These are phyloP conservation scores for Heliothis virescens DNA, from an alignment of 1,140 invertebrate genomes.

Conservation along the genomic window DNA sequence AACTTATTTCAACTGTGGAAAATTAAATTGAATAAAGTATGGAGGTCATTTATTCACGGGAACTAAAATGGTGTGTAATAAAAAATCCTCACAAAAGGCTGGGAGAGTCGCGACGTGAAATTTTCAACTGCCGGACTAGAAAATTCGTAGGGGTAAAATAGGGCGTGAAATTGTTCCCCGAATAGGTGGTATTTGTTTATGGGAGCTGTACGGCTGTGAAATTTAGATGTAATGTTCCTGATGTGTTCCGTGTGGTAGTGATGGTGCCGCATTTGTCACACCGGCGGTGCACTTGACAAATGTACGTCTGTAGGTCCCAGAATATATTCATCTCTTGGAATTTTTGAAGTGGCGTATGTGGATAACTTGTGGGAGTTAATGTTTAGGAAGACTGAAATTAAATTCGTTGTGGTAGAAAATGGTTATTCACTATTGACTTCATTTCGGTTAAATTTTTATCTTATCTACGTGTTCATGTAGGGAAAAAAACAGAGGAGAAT, in stretches of 20 bases:
- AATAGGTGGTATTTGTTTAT: conserved; percentile 80
- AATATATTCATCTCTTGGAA: conserved; percentile 31
- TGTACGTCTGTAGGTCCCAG: conserved; percentile 51
- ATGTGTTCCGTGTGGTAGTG: conserved; percentile 59
- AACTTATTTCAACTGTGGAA: conserved; percentile 27
- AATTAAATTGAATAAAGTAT: conserved; percentile 69
- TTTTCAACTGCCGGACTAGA: conserved; percentile 73
- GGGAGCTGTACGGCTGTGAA: conserved; percentile 67
- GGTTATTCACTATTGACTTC: too few species aligned
- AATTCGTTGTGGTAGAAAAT: too few species aligned
- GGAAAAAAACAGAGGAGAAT: background rate
- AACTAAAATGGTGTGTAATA: conserved; percentile 70
- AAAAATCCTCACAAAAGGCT: conserved; percentile 71
- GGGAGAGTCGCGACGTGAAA: conserved; percentile 64
- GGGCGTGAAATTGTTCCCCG: conserved; percentile 78
- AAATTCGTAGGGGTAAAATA: conserved; percentile 80
- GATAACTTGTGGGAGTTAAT: background rate
- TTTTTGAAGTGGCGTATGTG: background rate
- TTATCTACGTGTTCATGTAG: background rate
- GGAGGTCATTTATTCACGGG: conserved; percentile 47
- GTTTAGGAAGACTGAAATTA: too few species aligned
- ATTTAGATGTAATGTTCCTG: conserved; percentile 71
- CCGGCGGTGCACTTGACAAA: conserved; percentile 39
- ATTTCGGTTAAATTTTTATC: too few species aligned
- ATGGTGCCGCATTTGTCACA: conserved; percentile 69